Percentiles rank a stretch among this genome's conserved stretches.
These are phyloP conservation scores for Phoxinus dragarum DNA, from an alignment of 2,797 vertebrate species.

Conservation along the genomic window DNA sequence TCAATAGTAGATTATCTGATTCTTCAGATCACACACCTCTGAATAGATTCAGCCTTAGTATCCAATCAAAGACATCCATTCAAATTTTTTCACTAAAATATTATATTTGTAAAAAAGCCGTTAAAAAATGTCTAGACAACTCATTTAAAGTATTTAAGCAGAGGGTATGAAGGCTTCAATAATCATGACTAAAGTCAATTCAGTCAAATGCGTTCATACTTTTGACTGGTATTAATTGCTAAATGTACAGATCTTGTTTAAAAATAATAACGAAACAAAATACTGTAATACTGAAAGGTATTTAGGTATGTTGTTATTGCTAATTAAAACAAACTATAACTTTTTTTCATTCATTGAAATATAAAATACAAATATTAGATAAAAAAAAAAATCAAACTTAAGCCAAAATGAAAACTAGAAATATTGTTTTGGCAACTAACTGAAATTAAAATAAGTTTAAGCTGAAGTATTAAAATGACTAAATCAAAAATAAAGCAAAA, in stretches of 20 bases:
- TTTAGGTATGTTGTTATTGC: neutral
- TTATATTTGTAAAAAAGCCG: neutral
- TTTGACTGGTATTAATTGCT: too few species aligned
- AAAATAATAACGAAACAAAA: neutral
- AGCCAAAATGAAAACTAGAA: neutral
- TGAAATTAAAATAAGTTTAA: neutral
- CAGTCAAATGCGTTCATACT: neutral
- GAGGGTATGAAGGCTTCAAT: neutral
- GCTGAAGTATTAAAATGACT: neutral
- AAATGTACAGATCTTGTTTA: neutral
- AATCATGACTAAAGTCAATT: neutral
- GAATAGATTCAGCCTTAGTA: neutral
- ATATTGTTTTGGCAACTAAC: neutral
- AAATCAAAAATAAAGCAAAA: neutral
- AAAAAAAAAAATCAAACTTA: neutral
- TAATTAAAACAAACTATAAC: neutral
- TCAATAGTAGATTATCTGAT: neutral
- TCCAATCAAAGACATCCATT: neutral
- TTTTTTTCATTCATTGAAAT: neutral
- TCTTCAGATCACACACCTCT: neutral
- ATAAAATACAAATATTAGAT: neutral
- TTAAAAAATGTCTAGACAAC: neutral
- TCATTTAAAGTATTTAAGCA: neutral
- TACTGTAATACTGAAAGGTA: neutral
- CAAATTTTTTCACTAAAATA: neutral